These are phyloP conservation scores for Odontomyia ornata DNA, from an alignment of 2,888 invertebrate genomes.

Conservation along the genomic window DNA sequence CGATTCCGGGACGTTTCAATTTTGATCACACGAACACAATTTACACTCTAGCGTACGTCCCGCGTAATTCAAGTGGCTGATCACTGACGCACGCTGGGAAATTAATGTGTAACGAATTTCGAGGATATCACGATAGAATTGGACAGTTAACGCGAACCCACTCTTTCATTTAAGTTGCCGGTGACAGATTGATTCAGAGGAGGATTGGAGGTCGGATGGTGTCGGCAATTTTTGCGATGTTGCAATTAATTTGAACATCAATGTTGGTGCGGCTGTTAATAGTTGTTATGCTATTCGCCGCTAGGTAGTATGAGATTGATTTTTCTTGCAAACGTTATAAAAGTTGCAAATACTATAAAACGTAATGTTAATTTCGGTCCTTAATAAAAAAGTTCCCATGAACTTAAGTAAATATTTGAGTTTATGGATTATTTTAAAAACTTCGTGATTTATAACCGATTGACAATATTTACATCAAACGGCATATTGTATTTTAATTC, in stretches of 20 bases:
- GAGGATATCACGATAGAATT: neutral
- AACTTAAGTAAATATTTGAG: too few relatives aligned
- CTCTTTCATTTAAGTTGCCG: neutral
- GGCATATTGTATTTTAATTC: too few relatives aligned
- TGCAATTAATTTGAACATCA: neutral
- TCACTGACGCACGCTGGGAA: neutral
- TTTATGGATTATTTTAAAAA: too few relatives aligned
- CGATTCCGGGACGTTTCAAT: neutral
- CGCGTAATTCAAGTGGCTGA: neutral
- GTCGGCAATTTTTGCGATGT: neutral
- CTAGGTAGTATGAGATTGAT: too few relatives aligned
- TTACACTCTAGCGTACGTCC: neutral
- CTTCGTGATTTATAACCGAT: too few relatives aligned
- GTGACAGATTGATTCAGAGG: conserved; percentile 40
- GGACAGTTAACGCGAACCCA: neutral
- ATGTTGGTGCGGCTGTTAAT: too few relatives aligned
- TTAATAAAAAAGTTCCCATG: too few relatives aligned
- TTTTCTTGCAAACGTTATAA: too few relatives aligned
- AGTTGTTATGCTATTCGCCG: too few relatives aligned
- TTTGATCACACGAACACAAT: neutral
- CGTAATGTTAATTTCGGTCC: too few relatives aligned
- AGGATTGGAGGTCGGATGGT: conserved; percentile 38
- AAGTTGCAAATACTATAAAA: too few relatives aligned
- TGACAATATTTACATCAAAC: too few relatives aligned
- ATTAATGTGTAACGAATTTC: neutral